Base-by-base conservation (phyloP, 2,888 invertebrate species). In the Cancer borealis region DNA sequence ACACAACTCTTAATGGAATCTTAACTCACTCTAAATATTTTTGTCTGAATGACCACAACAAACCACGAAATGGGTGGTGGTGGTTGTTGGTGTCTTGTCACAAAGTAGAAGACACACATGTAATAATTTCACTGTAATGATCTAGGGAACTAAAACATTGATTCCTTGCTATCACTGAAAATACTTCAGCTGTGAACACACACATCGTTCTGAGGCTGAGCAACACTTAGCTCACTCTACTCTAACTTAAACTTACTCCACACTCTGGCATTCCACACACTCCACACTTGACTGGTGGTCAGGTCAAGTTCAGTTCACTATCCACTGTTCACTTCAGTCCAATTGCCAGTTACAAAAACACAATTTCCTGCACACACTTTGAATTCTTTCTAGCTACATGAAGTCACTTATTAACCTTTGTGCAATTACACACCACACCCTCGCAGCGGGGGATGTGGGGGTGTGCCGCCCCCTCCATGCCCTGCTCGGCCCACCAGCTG, bases 181-280 rank as follows among this genome's bases (percentile, higher is more conserved):
- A 26, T 73, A 26, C n/a, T 10, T 26, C 8, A 26, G 8, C 8
- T 84, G 39, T 30, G n/a, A 14, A 30, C 84, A 84, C 84, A 84
- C 30, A 39, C 39, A 12, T 79, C 2, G 30, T 79, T 30, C 79
- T 84, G 84, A 2, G 30, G 84, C 17, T 14, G 14, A 84, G 84
- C 30, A 84, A 84, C 84, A 84, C 84, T 84, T 30, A 39, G 39
- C 73, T 84, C 84, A 84, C 84, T 84, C 30, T 39, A 84, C 84
- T 84, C 39, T 39, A 26, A 73, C 73, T 73, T 84, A 84, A 26
- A 26, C n/a, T 84, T 12, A 84, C 84, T 84, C 84, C 39, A 3
- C 84, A 39, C 17, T 39, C 73, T 60, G 73, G 26, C 73, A 73
- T 0, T 8, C 73, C 73, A 73, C 73, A 60, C 3, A 26, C 73